Evolutionary conservation across 2,888 invertebrate species (phyloP).

Genomic region (Periphyllus acericola): DNA sequence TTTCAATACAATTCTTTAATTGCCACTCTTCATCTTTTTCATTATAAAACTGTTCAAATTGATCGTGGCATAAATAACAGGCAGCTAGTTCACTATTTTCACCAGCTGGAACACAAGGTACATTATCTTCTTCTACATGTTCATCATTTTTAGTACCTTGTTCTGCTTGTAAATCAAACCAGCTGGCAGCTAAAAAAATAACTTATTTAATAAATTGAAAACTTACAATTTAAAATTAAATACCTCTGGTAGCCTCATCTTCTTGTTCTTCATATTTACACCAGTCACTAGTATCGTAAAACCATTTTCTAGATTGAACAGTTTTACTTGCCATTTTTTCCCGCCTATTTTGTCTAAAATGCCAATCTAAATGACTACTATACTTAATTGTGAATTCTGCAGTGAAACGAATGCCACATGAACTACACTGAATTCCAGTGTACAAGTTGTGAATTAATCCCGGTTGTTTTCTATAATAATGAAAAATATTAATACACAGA

Average conservation of each 20-base stretch:
- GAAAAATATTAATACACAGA: background rate
- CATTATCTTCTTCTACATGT: conserved; percentile 72
- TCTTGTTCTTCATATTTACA: conserved; percentile 93
- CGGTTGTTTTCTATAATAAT: conserved; percentile 75
- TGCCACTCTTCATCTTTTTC: conserved; percentile 99
- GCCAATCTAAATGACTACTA: conserved; percentile 98
- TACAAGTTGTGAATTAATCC: conserved; percentile 70
- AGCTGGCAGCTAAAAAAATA: conserved; percentile 79
- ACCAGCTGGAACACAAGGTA: conserved; percentile 79
- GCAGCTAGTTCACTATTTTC: conserved; percentile 74
- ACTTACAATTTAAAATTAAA: conserved; percentile 61
- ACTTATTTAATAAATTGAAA: conserved; percentile 1
- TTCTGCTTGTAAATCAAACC: conserved; percentile 80
- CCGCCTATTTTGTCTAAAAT: conserved; percentile 91
- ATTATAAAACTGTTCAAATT: conserved; percentile 94
- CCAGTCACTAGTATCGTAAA: conserved; percentile 91
- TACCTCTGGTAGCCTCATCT: conserved; percentile 87
- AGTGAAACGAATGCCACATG: conserved; percentile 94
- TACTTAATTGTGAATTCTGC: conserved; percentile 90
- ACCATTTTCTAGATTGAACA: conserved; percentile 88
- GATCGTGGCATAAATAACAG: conserved; percentile 92
- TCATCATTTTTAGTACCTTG: conserved; percentile 71
- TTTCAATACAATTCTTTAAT: conserved; percentile 81
- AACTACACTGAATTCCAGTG: conserved; percentile 94
- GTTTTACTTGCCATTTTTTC: conserved; percentile 87